These are phyloP conservation scores for Hippocampus zosterae DNA, from an alignment of 2,113 vertebrate genomes.

Conservation along the genomic window DNA sequence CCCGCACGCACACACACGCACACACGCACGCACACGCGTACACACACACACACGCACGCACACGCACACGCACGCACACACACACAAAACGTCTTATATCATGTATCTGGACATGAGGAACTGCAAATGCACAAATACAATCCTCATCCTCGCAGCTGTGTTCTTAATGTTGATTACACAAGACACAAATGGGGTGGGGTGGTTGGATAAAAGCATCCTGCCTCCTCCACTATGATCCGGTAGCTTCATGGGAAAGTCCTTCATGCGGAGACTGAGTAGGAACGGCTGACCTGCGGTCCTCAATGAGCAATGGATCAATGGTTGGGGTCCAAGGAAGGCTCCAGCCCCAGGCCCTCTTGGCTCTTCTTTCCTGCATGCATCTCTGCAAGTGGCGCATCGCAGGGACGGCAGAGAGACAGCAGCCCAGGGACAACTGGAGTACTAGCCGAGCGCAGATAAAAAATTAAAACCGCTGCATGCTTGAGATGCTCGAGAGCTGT, in stretches of 20 bases:
- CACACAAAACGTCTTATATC: slow-evolving; percentile 16
- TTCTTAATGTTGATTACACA: slow-evolving; percentile 68
- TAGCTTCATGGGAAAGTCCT: slow-evolving; percentile 29
- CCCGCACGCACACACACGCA: background rate
- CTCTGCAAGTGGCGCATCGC: slow-evolving; percentile 38
- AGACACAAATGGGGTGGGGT: slow-evolving; percentile 45
- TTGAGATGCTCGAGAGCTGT: slow-evolving; percentile 50
- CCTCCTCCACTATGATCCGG: slow-evolving; percentile 26
- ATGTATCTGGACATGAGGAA: slow-evolving; percentile 28
- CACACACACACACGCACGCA: background rate
- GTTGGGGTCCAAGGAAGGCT: slow-evolving; percentile 51
- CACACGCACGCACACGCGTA: no score
- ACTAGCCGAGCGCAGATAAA: slow-evolving; percentile 32
- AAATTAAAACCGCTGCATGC: slow-evolving; percentile 38
- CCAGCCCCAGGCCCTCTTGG: slow-evolving; percentile 55
- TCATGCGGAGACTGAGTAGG: slow-evolving; percentile 44
- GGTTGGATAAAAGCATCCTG: slow-evolving; percentile 11
- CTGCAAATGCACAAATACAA: slow-evolving; percentile 26
- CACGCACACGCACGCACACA: no score
- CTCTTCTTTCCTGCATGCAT: slow-evolving; percentile 35
- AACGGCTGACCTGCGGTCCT: slow-evolving; percentile 58
- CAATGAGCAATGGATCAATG: slow-evolving; percentile 60
- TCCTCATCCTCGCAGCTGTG: slow-evolving; percentile 56
- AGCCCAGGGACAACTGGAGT: slow-evolving; percentile 56
- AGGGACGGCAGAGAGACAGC: slow-evolving; percentile 56